Percentiles rank a stretch among this genome's conserved stretches.
These are phyloP conservation scores for Eidolon dupreanum DNA, from an alignment of 2,797 vertebrate genomes.

Conservation along the genomic window DNA sequence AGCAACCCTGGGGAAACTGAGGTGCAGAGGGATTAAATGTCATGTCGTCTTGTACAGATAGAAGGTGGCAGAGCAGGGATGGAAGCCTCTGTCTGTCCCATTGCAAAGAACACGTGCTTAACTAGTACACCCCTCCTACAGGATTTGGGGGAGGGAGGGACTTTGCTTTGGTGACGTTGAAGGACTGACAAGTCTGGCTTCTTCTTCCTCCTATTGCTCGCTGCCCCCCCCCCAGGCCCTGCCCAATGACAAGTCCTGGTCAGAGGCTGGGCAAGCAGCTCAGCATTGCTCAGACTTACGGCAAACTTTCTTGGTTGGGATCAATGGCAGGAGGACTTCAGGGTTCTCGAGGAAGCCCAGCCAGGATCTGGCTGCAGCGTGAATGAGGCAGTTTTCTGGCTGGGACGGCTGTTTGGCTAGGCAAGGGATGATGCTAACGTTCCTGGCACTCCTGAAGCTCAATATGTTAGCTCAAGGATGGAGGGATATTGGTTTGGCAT, in stretches of 20 bases:
- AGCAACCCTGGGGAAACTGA: background rate
- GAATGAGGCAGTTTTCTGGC: slow-evolving; percentile 66
- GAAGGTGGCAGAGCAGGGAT: background rate
- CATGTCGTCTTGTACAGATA: background rate
- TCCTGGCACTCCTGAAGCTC: slow-evolving; percentile 52
- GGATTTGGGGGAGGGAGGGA: background rate
- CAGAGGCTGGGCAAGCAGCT: background rate
- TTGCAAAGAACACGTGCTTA: background rate
- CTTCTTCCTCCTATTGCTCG: background rate
- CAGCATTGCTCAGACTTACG: background rate
- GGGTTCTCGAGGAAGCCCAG: slow-evolving; percentile 65
- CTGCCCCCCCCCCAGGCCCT: background rate
- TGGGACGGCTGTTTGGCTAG: slow-evolving; percentile 1
- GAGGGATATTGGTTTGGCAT: background rate
- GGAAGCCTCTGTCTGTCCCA: background rate
- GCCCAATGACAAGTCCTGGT: background rate
- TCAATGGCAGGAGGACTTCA: slow-evolving; percentile 40
- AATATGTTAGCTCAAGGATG: slow-evolving; percentile 31
- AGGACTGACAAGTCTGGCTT: background rate
- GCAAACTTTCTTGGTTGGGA: slow-evolving; percentile 53
- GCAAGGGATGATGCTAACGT: slow-evolving; percentile 26
- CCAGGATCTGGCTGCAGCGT: slow-evolving; percentile 52
- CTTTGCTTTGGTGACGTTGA: background rate
- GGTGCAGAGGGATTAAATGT: background rate
- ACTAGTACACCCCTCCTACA: background rate